Base-by-base conservation (phyloP, 2,113 vertebrate genomes). In the Pao palembangensis region DNA sequence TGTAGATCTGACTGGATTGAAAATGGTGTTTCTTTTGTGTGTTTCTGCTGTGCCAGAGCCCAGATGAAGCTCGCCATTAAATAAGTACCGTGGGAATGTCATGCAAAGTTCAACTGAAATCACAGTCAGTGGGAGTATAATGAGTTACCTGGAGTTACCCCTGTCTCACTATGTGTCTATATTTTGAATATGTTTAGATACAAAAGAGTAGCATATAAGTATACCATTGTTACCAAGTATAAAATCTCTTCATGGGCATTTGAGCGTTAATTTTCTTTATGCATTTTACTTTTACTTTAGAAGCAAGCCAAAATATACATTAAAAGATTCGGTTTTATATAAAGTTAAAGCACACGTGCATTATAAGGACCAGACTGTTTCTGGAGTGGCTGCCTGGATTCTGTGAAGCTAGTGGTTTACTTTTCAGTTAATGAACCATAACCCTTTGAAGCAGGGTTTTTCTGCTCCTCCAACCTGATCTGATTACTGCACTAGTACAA, bases 391-490 rank as follows among this genome's bases (percentile, higher is more conserved):
- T 47, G 55, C 55, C 58, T 44, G 21, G 67, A 64, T 47, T n/a
- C 34, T 49, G 34, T 38, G 55, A 61, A 85, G 68, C 55, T 50
- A 63, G 64, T 8, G 81, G 78, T 81, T 87, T 81, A 78, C 74
- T 76, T 89, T 83, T 80, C 82, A 78, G 73, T 78, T 88, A 87
- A 89, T 88, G 84, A 71, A 50, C 71, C 66, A 17, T 69, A 51
- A 58, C 69, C 56, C 85, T 87, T 85, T 88, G 87, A 87, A 86
- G 84, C 64, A 67, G 50, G 67, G 78, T 81, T 80, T 84, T 84
- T 79, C 55, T 84, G 63, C 76, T 77, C 58, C 83, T 67, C 72
- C 83, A 79, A 78, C 83, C 85, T 85, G 85, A 90, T 91, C 88
- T 89, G 82, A 89, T 90, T 87, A 86, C 79, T 31, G 69, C 56